Evolutionary conservation across 2,888 invertebrate species (phyloP).

Genomic region (Amaurobius ferox): DNA sequence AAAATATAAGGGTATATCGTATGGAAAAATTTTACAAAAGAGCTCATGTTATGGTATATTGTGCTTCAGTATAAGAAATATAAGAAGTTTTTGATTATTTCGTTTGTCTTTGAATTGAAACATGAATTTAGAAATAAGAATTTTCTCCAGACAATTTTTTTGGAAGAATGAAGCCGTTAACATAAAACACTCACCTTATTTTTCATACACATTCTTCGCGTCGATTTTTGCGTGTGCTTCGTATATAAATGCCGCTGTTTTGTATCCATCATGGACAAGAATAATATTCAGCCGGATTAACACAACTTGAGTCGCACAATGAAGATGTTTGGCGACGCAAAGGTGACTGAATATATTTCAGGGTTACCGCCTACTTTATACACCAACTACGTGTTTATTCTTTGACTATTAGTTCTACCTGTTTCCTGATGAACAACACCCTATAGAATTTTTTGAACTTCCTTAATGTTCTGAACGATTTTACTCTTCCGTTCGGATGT

Average conservation of each 20-base stretch:
- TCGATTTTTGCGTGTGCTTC: background rate
- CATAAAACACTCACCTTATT: too few species aligned
- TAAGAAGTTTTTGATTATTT: too few species aligned
- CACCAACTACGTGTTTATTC: conserved; percentile 24
- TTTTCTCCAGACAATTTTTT: too few species aligned
- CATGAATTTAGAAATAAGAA: too few species aligned
- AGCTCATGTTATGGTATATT: too few species aligned
- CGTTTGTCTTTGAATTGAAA: too few species aligned
- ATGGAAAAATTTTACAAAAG: too few species aligned
- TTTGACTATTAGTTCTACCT: background rate
- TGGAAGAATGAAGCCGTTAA: too few species aligned
- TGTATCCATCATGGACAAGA: background rate
- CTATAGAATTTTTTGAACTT: background rate
- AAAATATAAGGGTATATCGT: too few species aligned
- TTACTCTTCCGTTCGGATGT: too few species aligned
- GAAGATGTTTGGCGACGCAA: background rate
- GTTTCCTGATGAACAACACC: background rate
- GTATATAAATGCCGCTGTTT: background rate
- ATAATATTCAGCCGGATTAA: too few species aligned
- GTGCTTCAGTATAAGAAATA: too few species aligned
- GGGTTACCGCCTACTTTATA: conserved; percentile 56
- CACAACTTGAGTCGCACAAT: background rate
- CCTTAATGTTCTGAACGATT: background rate
- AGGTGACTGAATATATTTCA: conserved; percentile 17
- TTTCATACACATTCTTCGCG: background rate